Percentiles rank a stretch among this genome's conserved stretches.
phyloP scores from a whole-genome alignment of 2,113 vertebrate genomes.

The Puma concolor region DNA sequence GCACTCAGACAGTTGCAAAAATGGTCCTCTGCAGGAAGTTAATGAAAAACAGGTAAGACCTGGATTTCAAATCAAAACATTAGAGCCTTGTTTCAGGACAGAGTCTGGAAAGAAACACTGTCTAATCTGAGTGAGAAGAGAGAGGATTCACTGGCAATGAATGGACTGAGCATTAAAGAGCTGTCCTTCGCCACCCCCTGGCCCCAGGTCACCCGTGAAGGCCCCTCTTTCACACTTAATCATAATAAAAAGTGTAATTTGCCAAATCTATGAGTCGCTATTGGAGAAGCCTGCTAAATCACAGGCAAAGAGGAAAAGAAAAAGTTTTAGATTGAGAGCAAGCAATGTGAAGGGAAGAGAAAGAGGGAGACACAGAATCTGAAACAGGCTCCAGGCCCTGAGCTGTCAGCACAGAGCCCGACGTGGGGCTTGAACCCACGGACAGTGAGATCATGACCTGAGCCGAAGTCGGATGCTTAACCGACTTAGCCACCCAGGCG shows the following conservation, averaged over 20 bases:
- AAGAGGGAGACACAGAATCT: too few species aligned
- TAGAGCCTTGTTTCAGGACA: not conserved
- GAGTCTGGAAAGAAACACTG: not conserved
- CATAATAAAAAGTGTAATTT: not conserved
- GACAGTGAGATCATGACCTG: too few species aligned
- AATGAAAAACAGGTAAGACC: constrained; percentile 32
- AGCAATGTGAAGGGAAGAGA: not conserved
- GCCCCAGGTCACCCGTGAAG: not conserved
- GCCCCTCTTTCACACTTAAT: not conserved
- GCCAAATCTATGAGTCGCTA: not conserved
- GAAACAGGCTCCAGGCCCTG: too few species aligned
- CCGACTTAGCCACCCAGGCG: too few species aligned
- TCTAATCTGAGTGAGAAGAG: not conserved
- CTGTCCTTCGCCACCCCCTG: not conserved
- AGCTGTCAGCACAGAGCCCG: too few species aligned
- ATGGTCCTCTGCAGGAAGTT: not conserved
- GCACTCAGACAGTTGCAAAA: not conserved
- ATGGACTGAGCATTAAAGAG: not conserved
- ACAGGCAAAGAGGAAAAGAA: not conserved
- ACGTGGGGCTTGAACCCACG: too few species aligned
- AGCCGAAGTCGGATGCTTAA: too few species aligned
- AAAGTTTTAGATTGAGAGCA: not conserved
- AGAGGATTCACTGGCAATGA: not conserved
- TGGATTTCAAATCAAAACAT: constrained; percentile 47
- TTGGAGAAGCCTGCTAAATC: not conserved